Percentiles rank a stretch among this genome's conserved stretches.
phyloP scores from a whole-genome alignment of 2,113 vertebrate genomes.

The Austrofundulus limnaeus region DNA sequence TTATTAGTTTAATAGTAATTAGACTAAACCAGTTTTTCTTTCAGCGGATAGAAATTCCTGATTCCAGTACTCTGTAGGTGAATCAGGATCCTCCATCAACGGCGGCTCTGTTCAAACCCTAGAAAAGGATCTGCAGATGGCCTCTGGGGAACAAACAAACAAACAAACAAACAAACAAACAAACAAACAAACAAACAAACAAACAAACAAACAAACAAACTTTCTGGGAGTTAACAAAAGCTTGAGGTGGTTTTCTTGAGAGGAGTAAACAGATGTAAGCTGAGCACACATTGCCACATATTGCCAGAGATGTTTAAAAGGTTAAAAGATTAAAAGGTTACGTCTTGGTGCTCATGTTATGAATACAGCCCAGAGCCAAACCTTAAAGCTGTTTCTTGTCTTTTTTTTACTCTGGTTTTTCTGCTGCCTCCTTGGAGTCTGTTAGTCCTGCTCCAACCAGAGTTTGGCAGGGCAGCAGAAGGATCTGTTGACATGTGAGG shows the following conservation, averaged over 20 bases:
- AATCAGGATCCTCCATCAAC: background rate
- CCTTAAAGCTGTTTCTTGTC: slow-evolving; percentile 54
- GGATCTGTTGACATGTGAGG: slow-evolving; percentile 59
- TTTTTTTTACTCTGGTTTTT: slow-evolving; percentile 18
- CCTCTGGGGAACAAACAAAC: slow-evolving; percentile 3
- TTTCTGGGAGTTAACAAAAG: slow-evolving; percentile 21
- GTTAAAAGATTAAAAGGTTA: slow-evolving; percentile 6
- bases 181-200: too few species aligned
- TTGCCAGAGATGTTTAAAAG: slow-evolving; percentile 25
- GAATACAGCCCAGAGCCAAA: slow-evolving; percentile 35
- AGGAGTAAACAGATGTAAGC: too few species aligned
- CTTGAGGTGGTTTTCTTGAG: slow-evolving; percentile 5
- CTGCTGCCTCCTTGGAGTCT: slow-evolving; percentile 53
- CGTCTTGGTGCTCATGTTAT: slow-evolving; percentile 40
- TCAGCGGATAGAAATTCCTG: background rate
- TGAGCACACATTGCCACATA: slow-evolving; percentile 18
- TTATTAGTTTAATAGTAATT: background rate
- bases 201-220: slow-evolving; percentile 18
- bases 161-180: too few species aligned
- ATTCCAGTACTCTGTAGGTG: background rate
- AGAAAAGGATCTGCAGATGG: background rate
- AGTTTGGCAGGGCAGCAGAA: slow-evolving; percentile 38
- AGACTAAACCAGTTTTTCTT: background rate
- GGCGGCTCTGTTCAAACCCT: background rate
- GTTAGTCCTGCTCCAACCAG: slow-evolving; percentile 46